Evolutionary conservation across 2,113 vertebrate genomes (phyloP), one percentile per base, ranked within the genome.

Genomic region (Emydura subglobosa): DNA sequence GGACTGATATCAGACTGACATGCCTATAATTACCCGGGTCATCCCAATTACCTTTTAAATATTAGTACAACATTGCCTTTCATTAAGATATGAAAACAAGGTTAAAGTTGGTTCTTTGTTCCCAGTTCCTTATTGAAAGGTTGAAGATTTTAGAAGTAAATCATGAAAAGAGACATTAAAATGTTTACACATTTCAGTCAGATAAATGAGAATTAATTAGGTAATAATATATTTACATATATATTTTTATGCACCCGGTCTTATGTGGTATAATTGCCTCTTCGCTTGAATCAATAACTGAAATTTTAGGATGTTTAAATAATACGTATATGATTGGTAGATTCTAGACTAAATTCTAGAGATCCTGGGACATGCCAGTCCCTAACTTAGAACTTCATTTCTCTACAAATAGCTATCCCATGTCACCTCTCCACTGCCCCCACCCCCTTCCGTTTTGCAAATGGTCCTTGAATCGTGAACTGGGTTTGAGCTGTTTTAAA

Each of bases 401-500:
- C 79, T 57, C 51, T 34, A 34, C 6, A 88, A 83, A 59, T 21
- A 78, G 34, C 5, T 82, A 13, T 50, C 5, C 11, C 42, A 44
- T 76, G 72, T 76, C 24, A 76, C 11, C 5, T 44, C 24, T 3
- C 11, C 24, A 42, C 10, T 14, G 10, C 24, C 24, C n/a, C 24
- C 3, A 25, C 21, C 21, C 42, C 11, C 11, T 44, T 76, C 24
- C 5, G 44, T 44, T 76, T 76, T 42, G 10, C 24, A 44, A 76
- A 6, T 44, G 24, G 72, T 44, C 22, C 17, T 91, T 54, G 88
- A 16, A 27, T 50, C 80, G 39, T 79, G 10, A 79, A 49, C 4
- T 4, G 24, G 14, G 11, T 49, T 90, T 94, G 34, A 86, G 51
- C 83, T 59, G 16, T 5, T 89, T 93, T 82, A 61, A 84, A 53